A percentile compares a stretch with the other conserved stretches of the same genome.
Conservation (phyloP, 2,888 invertebrate genomes). For the Neoscelio sp. region DNA sequence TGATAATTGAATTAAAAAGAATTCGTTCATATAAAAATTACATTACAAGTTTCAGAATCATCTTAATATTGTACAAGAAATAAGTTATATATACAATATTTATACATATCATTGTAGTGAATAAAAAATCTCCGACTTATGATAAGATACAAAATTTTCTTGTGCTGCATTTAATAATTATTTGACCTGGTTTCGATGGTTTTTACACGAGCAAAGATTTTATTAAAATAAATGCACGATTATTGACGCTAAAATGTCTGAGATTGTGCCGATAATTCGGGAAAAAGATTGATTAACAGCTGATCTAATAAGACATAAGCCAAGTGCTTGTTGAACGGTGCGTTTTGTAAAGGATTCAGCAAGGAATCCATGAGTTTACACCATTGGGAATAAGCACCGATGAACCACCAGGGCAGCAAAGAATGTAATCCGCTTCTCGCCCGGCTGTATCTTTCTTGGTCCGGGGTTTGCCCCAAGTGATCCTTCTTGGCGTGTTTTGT, state of each 20-base stretch:
- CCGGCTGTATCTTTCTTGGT: slow-evolving; percentile 72
- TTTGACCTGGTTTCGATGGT: too few species aligned
- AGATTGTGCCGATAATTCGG: slow-evolving; percentile 84
- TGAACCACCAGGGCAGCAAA: slow-evolving; percentile 78
- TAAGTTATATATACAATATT: slow-evolving; percentile 47
- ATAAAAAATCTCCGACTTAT: not conserved
- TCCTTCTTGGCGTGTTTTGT: slow-evolving; percentile 63
- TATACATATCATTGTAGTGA: slow-evolving; percentile 8
- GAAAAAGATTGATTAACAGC: slow-evolving; percentile 90
- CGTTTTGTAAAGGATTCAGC: slow-evolving; percentile 83
- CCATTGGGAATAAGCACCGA: slow-evolving; percentile 77
- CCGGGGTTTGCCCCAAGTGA: slow-evolving; percentile 38
- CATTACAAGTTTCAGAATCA: not conserved
- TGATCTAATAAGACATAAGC: slow-evolving; percentile 92
- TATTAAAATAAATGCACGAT: not conserved
- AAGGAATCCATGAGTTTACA: slow-evolving; percentile 77
- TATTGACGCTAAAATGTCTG: slow-evolving; percentile 26
- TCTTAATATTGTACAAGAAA: slow-evolving; percentile 29
- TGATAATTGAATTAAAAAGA: too few species aligned
- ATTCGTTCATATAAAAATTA: too few species aligned
- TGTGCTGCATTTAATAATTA: too few species aligned
- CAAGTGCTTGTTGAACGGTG: slow-evolving; percentile 86
- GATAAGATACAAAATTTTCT: too few species aligned
- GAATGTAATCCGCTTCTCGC: slow-evolving; percentile 77
- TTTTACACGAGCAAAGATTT: too few species aligned